Conservation (phyloP, 2,113 vertebrate genomes). For the Chitala chitala region DNA sequence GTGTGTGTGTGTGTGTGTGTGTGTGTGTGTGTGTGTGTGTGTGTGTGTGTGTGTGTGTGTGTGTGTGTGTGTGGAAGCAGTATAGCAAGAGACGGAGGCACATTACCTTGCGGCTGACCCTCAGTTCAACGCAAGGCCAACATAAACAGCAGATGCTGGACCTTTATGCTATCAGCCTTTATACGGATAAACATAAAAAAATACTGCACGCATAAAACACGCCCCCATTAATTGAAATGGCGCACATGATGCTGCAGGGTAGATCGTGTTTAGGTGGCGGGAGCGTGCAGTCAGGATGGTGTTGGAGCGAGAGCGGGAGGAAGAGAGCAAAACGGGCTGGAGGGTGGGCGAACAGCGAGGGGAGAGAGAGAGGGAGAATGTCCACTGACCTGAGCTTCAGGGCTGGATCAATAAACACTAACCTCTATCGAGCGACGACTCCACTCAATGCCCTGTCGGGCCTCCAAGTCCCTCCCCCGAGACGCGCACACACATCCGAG, state of each 20-base stretch:
- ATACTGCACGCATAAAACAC: not conserved
- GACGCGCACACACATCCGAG: conserved; percentile 35
- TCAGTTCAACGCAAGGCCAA: not conserved
- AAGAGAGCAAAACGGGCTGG: conserved; percentile 8
- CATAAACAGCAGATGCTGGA: not conserved
- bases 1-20: too few species aligned
- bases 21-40: too few species aligned
- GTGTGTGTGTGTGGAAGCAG: too few species aligned
- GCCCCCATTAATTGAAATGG: not conserved
- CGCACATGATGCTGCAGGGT: not conserved
- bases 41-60: too few species aligned
- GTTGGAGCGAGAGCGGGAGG: conserved; percentile 5
- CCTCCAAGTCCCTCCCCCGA: conserved; percentile 42
- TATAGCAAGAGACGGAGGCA: too few species aligned
- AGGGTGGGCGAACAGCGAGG: conserved; percentile 25
- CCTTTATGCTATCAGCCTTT: not conserved
- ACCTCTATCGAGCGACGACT: conserved; percentile 63
- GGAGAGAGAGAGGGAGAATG: conserved; percentile 61
- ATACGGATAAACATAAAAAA: not conserved
- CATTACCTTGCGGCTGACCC: too few species aligned
- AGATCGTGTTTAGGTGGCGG: conserved; percentile 37
- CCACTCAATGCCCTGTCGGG: not conserved
- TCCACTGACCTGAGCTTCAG: conserved; percentile 65
- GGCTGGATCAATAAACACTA: conserved; percentile 71
- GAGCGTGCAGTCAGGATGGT: too few species aligned